phyloP scores from a whole-genome alignment of 2,888 invertebrate genomes.

The Athalia rosae region DNA sequence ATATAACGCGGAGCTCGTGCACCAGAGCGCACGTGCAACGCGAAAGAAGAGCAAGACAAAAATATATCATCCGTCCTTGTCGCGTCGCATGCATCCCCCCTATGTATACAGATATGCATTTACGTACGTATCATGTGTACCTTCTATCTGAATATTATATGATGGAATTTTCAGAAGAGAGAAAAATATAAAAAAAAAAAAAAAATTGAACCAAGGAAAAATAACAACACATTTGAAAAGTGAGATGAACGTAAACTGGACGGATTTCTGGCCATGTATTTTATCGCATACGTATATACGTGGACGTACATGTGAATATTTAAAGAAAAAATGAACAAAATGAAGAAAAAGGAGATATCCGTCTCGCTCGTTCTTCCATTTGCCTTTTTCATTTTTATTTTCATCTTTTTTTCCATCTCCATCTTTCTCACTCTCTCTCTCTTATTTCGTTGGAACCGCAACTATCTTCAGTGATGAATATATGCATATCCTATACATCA shows the following conservation, averaged over 20 bases:
- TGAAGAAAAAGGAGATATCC: conserved; percentile 21
- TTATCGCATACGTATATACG: not conserved
- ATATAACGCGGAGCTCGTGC: conserved; percentile 13
- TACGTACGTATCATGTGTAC: not conserved
- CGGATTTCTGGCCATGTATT: not conserved
- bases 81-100: not conserved
- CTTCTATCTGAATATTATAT: not conserved
- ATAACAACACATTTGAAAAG: conserved; percentile 16
- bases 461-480: not conserved
- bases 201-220: conserved; percentile 41
- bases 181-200: conserved; percentile 40
- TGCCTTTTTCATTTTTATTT: not conserved
- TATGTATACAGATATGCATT: not conserved
- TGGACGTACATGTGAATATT: not conserved
- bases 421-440: conserved; percentile 29
- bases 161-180: not conserved
- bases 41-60: conserved; percentile 16
- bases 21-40: conserved; percentile 22
- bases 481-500: not conserved
- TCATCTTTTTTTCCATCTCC: conserved; percentile 25
- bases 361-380: conserved; percentile 29
- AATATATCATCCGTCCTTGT: no score
- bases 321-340: conserved; percentile 6
- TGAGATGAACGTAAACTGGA: conserved; percentile 18
- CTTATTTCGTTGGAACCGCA: conserved; percentile 14